These are phyloP conservation scores for Trachops cirrhosus DNA, from an alignment of 2,797 vertebrate species.

Conservation along the genomic window DNA sequence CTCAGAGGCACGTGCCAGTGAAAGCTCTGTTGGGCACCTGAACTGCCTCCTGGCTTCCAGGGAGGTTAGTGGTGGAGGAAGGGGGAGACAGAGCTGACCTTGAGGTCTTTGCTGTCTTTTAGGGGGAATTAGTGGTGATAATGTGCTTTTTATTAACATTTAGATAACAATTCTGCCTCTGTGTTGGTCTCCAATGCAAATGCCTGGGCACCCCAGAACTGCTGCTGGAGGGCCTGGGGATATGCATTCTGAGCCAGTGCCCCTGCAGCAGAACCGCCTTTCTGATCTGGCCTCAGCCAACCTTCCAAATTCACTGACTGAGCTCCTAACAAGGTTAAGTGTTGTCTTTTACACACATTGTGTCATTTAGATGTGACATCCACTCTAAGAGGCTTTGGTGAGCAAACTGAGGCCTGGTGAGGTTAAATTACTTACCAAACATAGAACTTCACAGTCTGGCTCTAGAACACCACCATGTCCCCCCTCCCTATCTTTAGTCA, in stretches of 20 bases:
- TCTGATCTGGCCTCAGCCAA: neutral
- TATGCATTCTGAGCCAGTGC: neutral
- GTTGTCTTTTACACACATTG: neutral
- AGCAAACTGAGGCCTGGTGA: neutral
- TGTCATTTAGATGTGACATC: neutral
- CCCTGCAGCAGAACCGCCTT: neutral
- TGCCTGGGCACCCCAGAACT: neutral
- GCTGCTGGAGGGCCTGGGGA: neutral
- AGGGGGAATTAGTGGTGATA: neutral
- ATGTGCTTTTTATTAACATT: neutral
- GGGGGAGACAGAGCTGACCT: neutral
- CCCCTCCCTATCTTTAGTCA: neutral
- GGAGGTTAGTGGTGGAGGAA: neutral
- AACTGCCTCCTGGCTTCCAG: neutral
- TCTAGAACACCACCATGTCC: neutral
- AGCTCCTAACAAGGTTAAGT: neutral
- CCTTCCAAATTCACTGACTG: neutral
- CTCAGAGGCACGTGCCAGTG: too few species aligned
- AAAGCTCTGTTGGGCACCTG: neutral
- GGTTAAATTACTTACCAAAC: neutral
- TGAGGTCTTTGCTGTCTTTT: neutral
- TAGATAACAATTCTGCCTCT: neutral
- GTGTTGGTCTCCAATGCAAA: neutral
- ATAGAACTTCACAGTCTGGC: neutral
- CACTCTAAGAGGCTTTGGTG: neutral